Conservation (phyloP, 2,888 invertebrate species). For the Amaurobius ferox region DNA sequence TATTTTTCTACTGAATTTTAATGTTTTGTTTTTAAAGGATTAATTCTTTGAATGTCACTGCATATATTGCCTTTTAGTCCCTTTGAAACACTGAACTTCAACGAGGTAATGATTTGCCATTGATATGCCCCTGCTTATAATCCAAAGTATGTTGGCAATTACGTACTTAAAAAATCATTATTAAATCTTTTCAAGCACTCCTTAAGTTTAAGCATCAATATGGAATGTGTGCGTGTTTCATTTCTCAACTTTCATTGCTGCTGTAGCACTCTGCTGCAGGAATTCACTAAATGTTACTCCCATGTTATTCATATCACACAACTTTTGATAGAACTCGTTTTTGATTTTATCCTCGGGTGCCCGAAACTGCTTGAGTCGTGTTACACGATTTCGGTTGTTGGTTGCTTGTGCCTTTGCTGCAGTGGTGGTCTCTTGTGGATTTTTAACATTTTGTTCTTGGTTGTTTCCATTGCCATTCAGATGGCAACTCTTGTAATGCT, state of each 20-base stretch:
- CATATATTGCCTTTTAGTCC: too few relatives aligned
- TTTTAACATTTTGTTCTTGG: constrained; percentile 22
- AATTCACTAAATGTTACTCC: constrained; percentile 49
- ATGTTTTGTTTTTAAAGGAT: too few relatives aligned
- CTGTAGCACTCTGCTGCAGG: constrained; percentile 42
- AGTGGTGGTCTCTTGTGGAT: constrained; percentile 9
- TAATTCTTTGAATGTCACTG: too few relatives aligned
- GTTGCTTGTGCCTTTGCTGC: not conserved
- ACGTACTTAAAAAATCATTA: constrained; percentile 30
- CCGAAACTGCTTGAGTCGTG: constrained; percentile 50
- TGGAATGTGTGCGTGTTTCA: constrained; percentile 63
- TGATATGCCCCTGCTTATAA: not conserved
- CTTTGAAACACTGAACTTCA: too few relatives aligned
- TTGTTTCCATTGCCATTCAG: constrained; percentile 15
- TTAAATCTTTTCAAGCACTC: constrained; percentile 59
- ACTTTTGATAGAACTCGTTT: constrained; percentile 62
- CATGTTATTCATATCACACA: constrained; percentile 64
- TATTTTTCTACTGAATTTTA: too few relatives aligned
- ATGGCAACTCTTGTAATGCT: constrained; percentile 72
- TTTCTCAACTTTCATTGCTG: constrained; percentile 39
- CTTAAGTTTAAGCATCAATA: not conserved
- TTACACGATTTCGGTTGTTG: constrained; percentile 53
- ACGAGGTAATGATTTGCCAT: not conserved
- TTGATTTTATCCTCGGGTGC: constrained; percentile 60
- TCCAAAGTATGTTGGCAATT: not conserved